Base-by-base conservation (phyloP, 1,140 invertebrate species). In the Bradysia coprophila region DNA sequence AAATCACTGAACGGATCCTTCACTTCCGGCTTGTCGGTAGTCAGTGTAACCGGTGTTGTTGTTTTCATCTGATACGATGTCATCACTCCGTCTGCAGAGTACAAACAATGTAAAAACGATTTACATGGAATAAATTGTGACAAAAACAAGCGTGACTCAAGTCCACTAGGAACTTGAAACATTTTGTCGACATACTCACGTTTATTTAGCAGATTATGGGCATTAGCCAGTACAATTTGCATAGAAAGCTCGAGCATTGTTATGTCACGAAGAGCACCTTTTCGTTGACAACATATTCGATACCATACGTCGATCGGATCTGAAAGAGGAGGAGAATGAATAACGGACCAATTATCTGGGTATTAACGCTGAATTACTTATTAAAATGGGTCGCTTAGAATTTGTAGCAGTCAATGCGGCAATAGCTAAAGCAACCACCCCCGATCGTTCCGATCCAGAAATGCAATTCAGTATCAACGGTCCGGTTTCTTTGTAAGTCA, bases 51-150 rank as follows among this genome's bases (percentile, higher is more conserved):
- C 38, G 56, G 55, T 19, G 55, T 56, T 6, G 57, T 55, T 49
- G 54, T 60, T 37, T 61, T 61, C 55, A 61, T 58, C 49, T 61
- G 58, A 55, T 61, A 61, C 36, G 58, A 60, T 1, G 58, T 61
- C 49, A 61, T 57, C 3, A 61, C 60, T 45, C 58, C 58, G n/a
- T 6, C 24, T 40, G 2, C 38, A 34, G 21, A 34, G 24, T 23
- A 24, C 19, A 18, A 33, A 40, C 16, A 4, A 9, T 38, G 37
- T 20, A 11, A 18, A 6, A 6, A 3, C 1, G 21, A 13, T 20
- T 8, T 13, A 16, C 8, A n/a, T 19, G 28, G n/a, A 10, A 10
- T 32, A 32, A 10, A 32, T 32, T 9, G 11, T 34, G 10, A n/a
- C n/a, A n/a, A n/a, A n/a, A n/a, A n/a, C n/a, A n/a, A n/a, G n/a